These are phyloP conservation scores for Elgonia sp. DNA, from an alignment of 2,888 invertebrate species.

Conservation along the genomic window DNA sequence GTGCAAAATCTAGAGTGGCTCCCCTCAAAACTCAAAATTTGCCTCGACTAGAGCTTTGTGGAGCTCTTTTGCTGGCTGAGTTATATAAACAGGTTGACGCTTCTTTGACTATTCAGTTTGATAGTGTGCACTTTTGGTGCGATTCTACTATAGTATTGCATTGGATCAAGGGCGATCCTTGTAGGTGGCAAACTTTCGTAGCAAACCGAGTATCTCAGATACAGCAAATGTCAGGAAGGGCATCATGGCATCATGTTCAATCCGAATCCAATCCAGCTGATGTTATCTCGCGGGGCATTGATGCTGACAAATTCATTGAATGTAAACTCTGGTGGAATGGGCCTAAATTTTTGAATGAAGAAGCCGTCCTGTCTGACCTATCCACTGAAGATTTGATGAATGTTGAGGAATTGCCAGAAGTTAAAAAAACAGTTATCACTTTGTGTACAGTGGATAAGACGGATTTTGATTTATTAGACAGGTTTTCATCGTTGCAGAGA, in stretches of 20 bases:
- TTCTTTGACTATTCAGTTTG: slow-evolving; percentile 22
- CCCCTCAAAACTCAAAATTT: slow-evolving; percentile 26
- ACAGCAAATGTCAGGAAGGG: neutral
- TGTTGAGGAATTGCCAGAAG: too few species aligned
- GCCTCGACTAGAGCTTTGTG: slow-evolving; percentile 45
- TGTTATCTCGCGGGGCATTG: neutral
- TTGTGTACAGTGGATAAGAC: too few species aligned
- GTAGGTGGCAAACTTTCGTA: slow-evolving; percentile 47
- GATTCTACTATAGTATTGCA: slow-evolving; percentile 44
- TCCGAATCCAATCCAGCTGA: slow-evolving; percentile 9
- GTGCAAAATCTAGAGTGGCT: slow-evolving; percentile 47
- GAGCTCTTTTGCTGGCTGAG: neutral
- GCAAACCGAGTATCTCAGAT: slow-evolving; percentile 50
- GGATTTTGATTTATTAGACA: too few species aligned
- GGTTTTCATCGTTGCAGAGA: too few species aligned
- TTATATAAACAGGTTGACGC: neutral
- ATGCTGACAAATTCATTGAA: neutral
- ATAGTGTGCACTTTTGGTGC: slow-evolving; percentile 48
- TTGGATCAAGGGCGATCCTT: slow-evolving; percentile 62
- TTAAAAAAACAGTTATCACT: too few species aligned
- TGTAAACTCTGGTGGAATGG: slow-evolving; percentile 26
- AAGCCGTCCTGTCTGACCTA: neutral
- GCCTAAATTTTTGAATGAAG: neutral
- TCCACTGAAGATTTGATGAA: too few species aligned
- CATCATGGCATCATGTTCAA: neutral